Evolutionary conservation across 2,888 invertebrate genomes (phyloP).

Genomic region (Syrphus vitripennis): DNA sequence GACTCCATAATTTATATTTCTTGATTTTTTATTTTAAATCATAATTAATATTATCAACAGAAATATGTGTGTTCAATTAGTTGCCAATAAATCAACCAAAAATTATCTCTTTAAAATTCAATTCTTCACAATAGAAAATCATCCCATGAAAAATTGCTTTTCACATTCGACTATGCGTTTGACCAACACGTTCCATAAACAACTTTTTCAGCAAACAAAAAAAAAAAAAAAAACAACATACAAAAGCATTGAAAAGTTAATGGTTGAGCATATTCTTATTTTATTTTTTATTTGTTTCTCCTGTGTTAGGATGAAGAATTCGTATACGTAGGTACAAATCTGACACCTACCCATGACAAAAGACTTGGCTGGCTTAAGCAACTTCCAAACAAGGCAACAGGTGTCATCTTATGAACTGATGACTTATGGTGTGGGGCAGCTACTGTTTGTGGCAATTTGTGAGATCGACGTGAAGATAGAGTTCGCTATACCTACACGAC

Average conservation of each 20-base stretch:
- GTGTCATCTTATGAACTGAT: slow-evolving; percentile 53
- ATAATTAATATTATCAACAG: slow-evolving; percentile 10
- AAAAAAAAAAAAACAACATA: not conserved
- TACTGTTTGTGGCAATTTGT: slow-evolving; percentile 54
- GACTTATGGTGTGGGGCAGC: slow-evolving; percentile 53
- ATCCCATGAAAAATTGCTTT: slow-evolving; percentile 26
- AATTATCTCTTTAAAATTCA: slow-evolving; percentile 28
- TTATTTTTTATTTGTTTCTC: not conserved
- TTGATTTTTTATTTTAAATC: not conserved
- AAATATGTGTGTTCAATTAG: slow-evolving; percentile 17
- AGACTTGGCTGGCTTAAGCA: slow-evolving; percentile 36
- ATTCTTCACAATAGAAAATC: slow-evolving; percentile 37
- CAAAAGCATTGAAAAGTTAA: not conserved
- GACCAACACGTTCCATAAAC: slow-evolving; percentile 21
- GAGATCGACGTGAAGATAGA: slow-evolving; percentile 56
- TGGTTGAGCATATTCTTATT: not conserved
- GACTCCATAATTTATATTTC: slow-evolving; percentile 21
- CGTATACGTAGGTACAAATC: slow-evolving; percentile 14
- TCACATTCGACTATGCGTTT: slow-evolving; percentile 5
- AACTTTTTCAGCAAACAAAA: not conserved
- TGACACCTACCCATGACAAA: slow-evolving; percentile 45
- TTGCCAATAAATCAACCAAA: slow-evolving; percentile 18
- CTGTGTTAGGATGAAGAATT: slow-evolving; percentile 1
- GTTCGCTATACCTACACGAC: slow-evolving; percentile 6
- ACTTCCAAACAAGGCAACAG: slow-evolving; percentile 46